Evolutionary conservation across 2,113 vertebrate species (phyloP).

Genomic region (Perca fluviatilis): DNA sequence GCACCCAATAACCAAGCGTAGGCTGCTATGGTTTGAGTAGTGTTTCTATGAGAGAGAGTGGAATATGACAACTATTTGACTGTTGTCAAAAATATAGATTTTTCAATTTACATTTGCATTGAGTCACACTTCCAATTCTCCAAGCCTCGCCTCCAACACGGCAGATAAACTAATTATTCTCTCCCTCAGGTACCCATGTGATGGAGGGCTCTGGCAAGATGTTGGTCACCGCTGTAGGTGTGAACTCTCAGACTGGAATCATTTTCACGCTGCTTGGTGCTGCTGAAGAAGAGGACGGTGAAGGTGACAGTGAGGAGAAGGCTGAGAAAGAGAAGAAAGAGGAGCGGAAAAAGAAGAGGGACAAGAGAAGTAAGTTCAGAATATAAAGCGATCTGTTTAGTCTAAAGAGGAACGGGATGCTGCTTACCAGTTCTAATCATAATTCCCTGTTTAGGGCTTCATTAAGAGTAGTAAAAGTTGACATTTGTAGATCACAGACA

Average conservation of each 20-base stretch:
- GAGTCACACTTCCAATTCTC: too few relatives aligned
- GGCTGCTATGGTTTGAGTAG: too few relatives aligned
- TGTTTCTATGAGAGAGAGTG: too few relatives aligned
- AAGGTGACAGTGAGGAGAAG: conserved; percentile 84
- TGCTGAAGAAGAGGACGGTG: conserved; percentile 87
- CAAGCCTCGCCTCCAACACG: too few relatives aligned
- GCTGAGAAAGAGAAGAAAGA: conserved; percentile 63
- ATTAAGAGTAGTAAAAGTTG: background rate
- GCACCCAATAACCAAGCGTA: too few relatives aligned
- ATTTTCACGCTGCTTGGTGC: conserved; percentile 96
- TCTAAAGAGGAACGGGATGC: background rate
- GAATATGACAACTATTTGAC: too few relatives aligned
- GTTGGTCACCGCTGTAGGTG: conserved; percentile 94
- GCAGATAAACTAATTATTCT: too few relatives aligned
- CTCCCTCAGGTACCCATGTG: conserved; percentile 92
- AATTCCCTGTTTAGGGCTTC: background rate
- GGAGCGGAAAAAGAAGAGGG: conserved; percentile 69
- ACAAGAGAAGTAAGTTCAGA: conserved; percentile 75
- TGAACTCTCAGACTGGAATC: conserved; percentile 98
- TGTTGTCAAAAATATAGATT: too few relatives aligned
- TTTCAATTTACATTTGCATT: too few relatives aligned
- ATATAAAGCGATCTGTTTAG: too few relatives aligned
- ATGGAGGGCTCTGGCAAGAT: conserved; percentile 99
- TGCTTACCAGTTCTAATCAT: background rate
- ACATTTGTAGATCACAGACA: background rate